Evolutionary conservation across 2,113 vertebrate species (phyloP), one percentile per base, ranked within the genome.

Genomic region (Rynchops niger): DNA sequence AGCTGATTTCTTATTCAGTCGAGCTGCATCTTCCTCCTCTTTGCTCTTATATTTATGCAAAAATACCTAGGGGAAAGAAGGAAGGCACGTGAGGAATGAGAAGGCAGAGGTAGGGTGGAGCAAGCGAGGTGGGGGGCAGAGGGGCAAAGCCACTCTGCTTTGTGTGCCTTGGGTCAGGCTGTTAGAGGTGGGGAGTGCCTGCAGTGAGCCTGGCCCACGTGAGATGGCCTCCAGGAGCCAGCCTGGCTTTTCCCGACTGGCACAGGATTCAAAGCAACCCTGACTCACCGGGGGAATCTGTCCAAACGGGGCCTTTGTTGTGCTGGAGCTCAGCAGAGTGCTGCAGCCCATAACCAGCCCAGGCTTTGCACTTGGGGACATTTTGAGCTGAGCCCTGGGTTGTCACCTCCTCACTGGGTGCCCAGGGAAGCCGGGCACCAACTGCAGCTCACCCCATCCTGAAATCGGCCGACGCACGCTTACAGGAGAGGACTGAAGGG

Each of bases 41-140:
- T 94, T 88, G 90, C 97, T 95, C 93, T 97, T 99, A 38, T 97
- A 98, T 58, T 97, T 98, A 67, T 98, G 97, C 87, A 99, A 91
- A 79, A 99, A 99, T 5, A 99, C 98, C 99, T 99, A 74, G 4
- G 56, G 83, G 69, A 8, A 23, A 58, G 61, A 71, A 62, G 32
- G 50, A 58, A 20, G 32, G 40, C 2, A 30, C 0, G 8, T 83
- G 77, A 93, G 81, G 69, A 42, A 55, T 15, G 70, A 45, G 42
- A 2, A 3, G 15, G 63, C 1, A 20, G 30, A 3, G 13, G 63
- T 1, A 20, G 27, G 82, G 18, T 40, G 38, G 65, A 70, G 56
- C 40, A 16, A 9, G 47, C 1, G 4, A 43, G 50, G 8, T 5
- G 23, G 7, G 56, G 53, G 42, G 20, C 29, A 10, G 11, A 66